Percentiles rank a stretch among this genome's conserved stretches.
phyloP scores from a whole-genome alignment of 1,140 invertebrate species.

The Ditylenchus dipsaci region DNA sequence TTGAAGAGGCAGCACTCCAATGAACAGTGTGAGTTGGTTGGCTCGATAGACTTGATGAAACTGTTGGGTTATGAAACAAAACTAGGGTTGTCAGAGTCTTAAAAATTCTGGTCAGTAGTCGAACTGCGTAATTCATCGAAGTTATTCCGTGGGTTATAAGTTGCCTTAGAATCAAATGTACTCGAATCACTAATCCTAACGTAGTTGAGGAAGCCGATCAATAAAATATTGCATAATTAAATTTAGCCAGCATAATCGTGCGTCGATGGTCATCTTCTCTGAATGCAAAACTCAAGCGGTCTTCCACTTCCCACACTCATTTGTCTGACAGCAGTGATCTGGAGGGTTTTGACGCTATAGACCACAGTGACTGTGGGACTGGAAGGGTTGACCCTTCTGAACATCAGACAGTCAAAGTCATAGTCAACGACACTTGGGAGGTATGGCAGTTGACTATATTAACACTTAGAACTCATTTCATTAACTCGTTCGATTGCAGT shows the following conservation, averaged over 20 bases:
- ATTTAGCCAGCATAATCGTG: not conserved
- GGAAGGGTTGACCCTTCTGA: not conserved
- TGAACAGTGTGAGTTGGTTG: not conserved
- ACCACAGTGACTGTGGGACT: not conserved
- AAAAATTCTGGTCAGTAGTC: not conserved
- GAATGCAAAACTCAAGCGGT: not conserved
- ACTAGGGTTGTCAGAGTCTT: not conserved
- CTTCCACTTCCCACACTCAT: not conserved
- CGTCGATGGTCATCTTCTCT: not conserved
- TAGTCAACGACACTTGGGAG: not conserved
- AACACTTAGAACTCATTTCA: no score
- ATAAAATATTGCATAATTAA: no score
- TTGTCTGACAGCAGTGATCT: not conserved
- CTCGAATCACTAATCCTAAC: no score
- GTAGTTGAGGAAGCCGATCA: no score
- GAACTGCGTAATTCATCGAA: no score
- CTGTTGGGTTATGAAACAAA: not conserved
- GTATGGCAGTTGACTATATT: no score
- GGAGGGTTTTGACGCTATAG: not conserved
- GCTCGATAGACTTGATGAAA: no score
- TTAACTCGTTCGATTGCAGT: not conserved
- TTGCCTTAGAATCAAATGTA: no score
- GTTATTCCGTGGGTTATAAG: no score
- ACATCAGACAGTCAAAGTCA: conserved; percentile 1
- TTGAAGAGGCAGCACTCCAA: not conserved